A percentile compares a stretch with the other conserved stretches of the same genome.
phyloP scores from a whole-genome alignment of 2,888 invertebrate genomes.

The Megaustenia siamemsis region DNA sequence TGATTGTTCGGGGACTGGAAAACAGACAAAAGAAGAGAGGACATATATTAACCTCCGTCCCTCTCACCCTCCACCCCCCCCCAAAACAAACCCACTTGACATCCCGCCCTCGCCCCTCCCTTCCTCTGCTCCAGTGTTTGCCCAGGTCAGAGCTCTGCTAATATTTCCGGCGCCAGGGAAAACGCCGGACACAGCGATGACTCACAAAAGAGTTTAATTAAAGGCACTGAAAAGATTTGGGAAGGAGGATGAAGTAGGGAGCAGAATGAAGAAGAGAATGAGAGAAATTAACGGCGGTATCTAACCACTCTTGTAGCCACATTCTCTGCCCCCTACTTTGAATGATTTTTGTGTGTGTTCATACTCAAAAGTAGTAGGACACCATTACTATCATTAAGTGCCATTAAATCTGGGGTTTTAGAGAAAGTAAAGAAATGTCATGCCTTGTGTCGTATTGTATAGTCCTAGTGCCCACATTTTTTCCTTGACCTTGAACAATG shows the following conservation, averaged over 20 bases:
- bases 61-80: background rate
- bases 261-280: background rate
- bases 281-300: background rate
- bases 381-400: no score
- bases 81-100: background rate
- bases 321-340: no score
- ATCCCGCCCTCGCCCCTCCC: background rate
- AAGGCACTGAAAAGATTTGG: background rate
- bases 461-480: no score
- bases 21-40: no score
- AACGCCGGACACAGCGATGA: background rate
- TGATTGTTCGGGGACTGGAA: no score
- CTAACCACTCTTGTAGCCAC: no score
- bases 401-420: no score
- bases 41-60: no score
- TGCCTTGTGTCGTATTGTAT: no score
- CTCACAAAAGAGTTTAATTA: constrained; percentile 15
- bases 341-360: background rate
- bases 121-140: background rate
- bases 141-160: background rate
- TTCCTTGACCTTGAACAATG: no score
- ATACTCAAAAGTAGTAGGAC: no score
- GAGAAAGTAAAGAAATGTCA: no score
- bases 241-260: background rate
- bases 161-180: constrained; percentile 4